Evolutionary conservation across 2,888 invertebrate genomes (phyloP).

Genomic region (Scelioninae gen. 2): DNA sequence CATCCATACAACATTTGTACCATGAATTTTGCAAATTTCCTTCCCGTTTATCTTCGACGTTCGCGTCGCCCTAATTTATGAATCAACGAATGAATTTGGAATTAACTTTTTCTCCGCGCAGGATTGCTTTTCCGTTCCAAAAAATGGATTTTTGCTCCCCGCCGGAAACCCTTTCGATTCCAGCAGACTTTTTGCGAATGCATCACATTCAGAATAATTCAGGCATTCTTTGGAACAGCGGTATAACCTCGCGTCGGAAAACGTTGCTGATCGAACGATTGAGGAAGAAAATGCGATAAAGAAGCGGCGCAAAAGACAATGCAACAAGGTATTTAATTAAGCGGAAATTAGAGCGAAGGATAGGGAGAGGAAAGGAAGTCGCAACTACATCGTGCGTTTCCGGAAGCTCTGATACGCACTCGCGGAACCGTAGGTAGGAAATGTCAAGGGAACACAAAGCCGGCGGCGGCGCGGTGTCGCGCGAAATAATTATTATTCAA

Average conservation of each 20-base stretch:
- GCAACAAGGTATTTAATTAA: slow-evolving; percentile 38
- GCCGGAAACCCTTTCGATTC: too few relatives aligned
- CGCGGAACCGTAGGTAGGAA: slow-evolving; percentile 47
- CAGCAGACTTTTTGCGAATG: too few relatives aligned
- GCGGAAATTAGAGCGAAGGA: slow-evolving; percentile 56
- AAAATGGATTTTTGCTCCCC: too few relatives aligned
- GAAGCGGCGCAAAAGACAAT: slow-evolving; percentile 25
- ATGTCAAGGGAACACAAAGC: slow-evolving; percentile 52
- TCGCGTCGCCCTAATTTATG: too few relatives aligned
- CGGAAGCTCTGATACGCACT: slow-evolving; percentile 49
- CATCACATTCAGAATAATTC: too few relatives aligned
- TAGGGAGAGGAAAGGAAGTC: slow-evolving; percentile 52
- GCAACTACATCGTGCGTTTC: slow-evolving; percentile 49
- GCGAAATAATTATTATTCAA: slow-evolving; percentile 55
- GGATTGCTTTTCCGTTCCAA: too few relatives aligned
- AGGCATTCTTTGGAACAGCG: too few relatives aligned
- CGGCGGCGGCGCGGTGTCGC: slow-evolving; percentile 36
- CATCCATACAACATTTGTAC: too few relatives aligned
- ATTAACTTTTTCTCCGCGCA: too few relatives aligned
- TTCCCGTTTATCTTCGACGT: too few relatives aligned
- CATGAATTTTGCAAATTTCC: too few relatives aligned
- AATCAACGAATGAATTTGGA: too few relatives aligned
- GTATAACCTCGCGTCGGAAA: background rate
- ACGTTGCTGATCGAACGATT: slow-evolving; percentile 1
- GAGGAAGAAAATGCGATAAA: slow-evolving; percentile 15